Evolutionary conservation across 2,888 invertebrate genomes (phyloP).

Genomic region (Conus canariensis): DNA sequence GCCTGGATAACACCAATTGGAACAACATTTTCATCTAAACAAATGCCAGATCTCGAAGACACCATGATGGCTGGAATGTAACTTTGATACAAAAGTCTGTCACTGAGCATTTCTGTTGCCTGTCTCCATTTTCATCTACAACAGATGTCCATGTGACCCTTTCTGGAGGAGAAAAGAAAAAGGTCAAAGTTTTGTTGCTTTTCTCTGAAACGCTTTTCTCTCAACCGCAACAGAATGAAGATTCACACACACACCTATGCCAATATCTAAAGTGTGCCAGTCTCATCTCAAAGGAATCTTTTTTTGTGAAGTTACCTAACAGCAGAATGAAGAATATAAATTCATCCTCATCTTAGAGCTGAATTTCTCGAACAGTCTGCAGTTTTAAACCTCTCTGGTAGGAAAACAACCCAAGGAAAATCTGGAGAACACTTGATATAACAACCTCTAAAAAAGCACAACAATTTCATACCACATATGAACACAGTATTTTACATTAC

Average conservation of each 20-base stretch:
- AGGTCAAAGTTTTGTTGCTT: background rate
- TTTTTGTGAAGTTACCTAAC: too few relatives aligned
- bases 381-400: background rate
- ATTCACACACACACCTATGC: too few relatives aligned
- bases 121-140: background rate
- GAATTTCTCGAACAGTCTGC: too few relatives aligned
- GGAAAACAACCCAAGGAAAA: background rate
- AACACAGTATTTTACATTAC: background rate
- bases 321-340: too few relatives aligned
- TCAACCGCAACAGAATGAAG: too few relatives aligned
- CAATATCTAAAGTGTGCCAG: too few relatives aligned
- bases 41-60: slow-evolving; percentile 12
- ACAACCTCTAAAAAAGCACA: background rate
- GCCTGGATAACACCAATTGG: background rate
- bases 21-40: background rate
- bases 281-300: too few relatives aligned
- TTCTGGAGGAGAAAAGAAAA: background rate
- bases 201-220: background rate
- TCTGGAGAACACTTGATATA: background rate
- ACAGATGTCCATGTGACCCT: background rate
- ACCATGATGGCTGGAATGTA: slow-evolving; percentile 13
- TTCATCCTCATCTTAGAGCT: too few relatives aligned
- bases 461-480: background rate
- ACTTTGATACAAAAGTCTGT: background rate
- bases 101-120: background rate